phyloP scores from a whole-genome alignment of 2,113 vertebrate species.

The Pungitius pungitius region DNA sequence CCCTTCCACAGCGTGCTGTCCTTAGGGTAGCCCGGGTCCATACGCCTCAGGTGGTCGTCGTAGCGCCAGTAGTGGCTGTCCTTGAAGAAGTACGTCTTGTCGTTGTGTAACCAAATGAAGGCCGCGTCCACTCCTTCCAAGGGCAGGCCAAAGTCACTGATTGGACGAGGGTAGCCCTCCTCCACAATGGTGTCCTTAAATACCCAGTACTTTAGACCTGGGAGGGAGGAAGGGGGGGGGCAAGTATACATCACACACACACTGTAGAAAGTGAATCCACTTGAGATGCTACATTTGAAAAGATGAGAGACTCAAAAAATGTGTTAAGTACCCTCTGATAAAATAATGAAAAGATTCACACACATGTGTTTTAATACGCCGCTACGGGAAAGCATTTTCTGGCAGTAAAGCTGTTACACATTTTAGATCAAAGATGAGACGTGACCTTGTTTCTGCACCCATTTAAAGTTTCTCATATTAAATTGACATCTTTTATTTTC shows the following conservation, averaged over 20 bases:
- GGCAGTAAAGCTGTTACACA: neutral
- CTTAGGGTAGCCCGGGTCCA: slow-evolving; percentile 93
- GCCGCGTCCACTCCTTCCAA: slow-evolving; percentile 88
- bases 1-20: slow-evolving; percentile 90
- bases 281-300: slow-evolving; percentile 22
- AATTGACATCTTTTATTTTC: neutral
- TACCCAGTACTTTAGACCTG: slow-evolving; percentile 95
- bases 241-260: slow-evolving; percentile 5
- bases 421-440: slow-evolving; percentile 8
- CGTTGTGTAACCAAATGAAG: slow-evolving; percentile 92
- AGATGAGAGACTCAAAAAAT: neutral
- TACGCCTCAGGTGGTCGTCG: slow-evolving; percentile 85
- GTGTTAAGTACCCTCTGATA: neutral
- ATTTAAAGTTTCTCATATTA: neutral
- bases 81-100: slow-evolving; percentile 98
- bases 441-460: slow-evolving; percentile 14
- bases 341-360: neutral
- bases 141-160: slow-evolving; percentile 92
- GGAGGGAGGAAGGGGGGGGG: slow-evolving; percentile 41
- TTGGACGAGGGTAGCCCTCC: slow-evolving; percentile 91
- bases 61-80: slow-evolving; percentile 92
- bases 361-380: neutral
- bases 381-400: neutral
- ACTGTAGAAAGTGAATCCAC: neutral
- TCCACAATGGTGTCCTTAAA: slow-evolving; percentile 96